A percentile compares a stretch with the other conserved stretches of the same genome.
These are phyloP conservation scores for Cyclophora punctaria DNA, from an alignment of 2,888 invertebrate species.

Conservation along the genomic window DNA sequence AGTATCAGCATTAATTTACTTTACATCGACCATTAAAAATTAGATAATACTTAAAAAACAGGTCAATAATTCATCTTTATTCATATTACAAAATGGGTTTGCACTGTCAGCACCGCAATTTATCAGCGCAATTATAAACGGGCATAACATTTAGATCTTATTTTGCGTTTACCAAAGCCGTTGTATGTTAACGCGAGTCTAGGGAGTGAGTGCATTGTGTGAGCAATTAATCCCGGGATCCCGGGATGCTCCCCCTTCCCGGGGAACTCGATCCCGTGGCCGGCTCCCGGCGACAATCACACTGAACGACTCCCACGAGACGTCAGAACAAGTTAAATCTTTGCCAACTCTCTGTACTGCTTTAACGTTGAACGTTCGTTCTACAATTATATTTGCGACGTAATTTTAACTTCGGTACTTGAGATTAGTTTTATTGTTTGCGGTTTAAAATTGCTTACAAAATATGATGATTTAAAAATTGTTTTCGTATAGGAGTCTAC, in stretches of 20 bases:
- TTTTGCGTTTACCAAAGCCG: constrained; percentile 58
- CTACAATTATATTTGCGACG: constrained; percentile 13
- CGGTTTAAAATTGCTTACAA: too few relatives aligned
- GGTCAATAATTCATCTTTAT: too few relatives aligned
- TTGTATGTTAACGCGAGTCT: constrained; percentile 56
- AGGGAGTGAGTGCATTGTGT: constrained; percentile 57
- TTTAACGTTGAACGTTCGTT: constrained; percentile 18
- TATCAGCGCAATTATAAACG: constrained; percentile 46
- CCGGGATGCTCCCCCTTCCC: constrained; percentile 8
- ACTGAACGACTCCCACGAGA: constrained; percentile 62
- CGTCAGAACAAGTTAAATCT: constrained; percentile 63
- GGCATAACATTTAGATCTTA: constrained; percentile 61
- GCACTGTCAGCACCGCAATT: constrained; percentile 9
- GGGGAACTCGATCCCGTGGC: constrained; percentile 15
- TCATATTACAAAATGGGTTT: background rate
- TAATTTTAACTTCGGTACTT: constrained; percentile 31
- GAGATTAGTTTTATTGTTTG: background rate
- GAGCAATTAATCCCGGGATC: constrained; percentile 60
- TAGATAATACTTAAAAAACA: too few relatives aligned
- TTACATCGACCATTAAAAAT: too few relatives aligned
- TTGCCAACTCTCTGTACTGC: constrained; percentile 47
- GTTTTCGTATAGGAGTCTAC: too few relatives aligned
- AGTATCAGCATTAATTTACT: too few relatives aligned
- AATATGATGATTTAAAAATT: too few relatives aligned
- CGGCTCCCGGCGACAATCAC: constrained; percentile 66